Conservation (phyloP, 2,888 invertebrate species). For the Lepeophtheirus nordmannii region DNA sequence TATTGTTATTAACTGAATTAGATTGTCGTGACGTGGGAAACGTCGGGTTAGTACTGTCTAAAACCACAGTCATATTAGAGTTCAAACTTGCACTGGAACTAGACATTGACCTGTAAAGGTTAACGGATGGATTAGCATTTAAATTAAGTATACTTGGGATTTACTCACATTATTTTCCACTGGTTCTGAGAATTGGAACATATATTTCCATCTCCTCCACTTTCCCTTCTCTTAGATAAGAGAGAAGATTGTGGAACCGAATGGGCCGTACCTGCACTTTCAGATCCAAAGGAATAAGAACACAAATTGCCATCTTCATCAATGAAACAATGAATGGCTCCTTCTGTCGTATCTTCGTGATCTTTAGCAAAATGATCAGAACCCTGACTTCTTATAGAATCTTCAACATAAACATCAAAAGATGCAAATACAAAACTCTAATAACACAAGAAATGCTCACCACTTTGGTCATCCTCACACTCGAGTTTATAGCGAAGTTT, state of each 20-base stretch:
- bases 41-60: conserved; percentile 32
- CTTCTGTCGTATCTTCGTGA: conserved; percentile 64
- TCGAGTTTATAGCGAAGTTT: neutral
- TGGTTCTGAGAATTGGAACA: conserved; percentile 4
- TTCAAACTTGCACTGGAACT: conserved; percentile 29
- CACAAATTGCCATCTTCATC: conserved; percentile 75
- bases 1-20: too few species aligned
- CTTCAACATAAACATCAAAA: conserved; percentile 27
- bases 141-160: neutral
- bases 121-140: neutral
- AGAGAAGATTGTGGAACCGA: conserved; percentile 21
- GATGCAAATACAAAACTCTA: conserved; percentile 26
- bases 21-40: conserved; percentile 18
- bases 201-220: neutral
- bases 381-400: conserved; percentile 35
- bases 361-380: conserved; percentile 52
- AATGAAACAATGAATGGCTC: conserved; percentile 68
- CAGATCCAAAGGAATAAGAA: conserved; percentile 69
- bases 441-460: neutral
- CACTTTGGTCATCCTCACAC: neutral
- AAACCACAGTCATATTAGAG: conserved; percentile 35
- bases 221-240: neutral
- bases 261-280: conserved; percentile 40
- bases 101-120: conserved; percentile 26
- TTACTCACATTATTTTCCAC: neutral